Percentiles rank a stretch among this genome's conserved stretches.
phyloP scores from a whole-genome alignment of 1,140 invertebrate genomes.

The Drosophila sp. region DNA sequence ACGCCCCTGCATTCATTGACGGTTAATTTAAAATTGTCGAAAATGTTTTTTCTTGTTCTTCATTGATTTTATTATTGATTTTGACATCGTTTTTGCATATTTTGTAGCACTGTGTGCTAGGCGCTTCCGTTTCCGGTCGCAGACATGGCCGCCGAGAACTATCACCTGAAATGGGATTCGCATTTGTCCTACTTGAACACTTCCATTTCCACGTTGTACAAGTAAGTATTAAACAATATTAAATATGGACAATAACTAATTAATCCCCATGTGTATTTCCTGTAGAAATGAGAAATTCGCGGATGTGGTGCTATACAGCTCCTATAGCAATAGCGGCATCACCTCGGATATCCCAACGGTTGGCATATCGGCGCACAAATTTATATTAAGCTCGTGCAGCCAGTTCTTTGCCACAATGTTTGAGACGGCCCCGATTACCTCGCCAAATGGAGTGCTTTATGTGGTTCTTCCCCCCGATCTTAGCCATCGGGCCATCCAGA shows the following conservation, averaged over 20 bases:
- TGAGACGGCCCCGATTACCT: conserved; percentile 79
- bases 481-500: conserved; percentile 90
- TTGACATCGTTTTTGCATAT: conserved; percentile 51
- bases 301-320: conserved; percentile 91
- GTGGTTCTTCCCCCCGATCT: conserved; percentile 92
- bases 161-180: conserved; percentile 94
- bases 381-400: conserved; percentile 92
- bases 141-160: conserved; percentile 87
- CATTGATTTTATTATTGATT: conserved; percentile 70
- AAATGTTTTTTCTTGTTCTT: neutral
- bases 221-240: conserved; percentile 80
- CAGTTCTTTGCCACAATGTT: conserved; percentile 83
- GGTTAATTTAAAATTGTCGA: neutral
- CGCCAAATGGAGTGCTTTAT: conserved; percentile 86
- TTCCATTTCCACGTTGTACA: conserved; percentile 90
- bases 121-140: conserved; percentile 42
- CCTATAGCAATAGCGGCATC: conserved; percentile 62
- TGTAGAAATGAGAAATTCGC: conserved; percentile 88
- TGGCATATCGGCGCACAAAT: conserved; percentile 93
- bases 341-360: conserved; percentile 78
- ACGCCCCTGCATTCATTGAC: neutral
- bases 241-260: no score
- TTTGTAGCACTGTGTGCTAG: conserved; percentile 30
- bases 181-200: conserved; percentile 91
- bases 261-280: no score